These are phyloP conservation scores for Siniperca undulata DNA, from an alignment of 2,797 vertebrate genomes.

Conservation along the genomic window DNA sequence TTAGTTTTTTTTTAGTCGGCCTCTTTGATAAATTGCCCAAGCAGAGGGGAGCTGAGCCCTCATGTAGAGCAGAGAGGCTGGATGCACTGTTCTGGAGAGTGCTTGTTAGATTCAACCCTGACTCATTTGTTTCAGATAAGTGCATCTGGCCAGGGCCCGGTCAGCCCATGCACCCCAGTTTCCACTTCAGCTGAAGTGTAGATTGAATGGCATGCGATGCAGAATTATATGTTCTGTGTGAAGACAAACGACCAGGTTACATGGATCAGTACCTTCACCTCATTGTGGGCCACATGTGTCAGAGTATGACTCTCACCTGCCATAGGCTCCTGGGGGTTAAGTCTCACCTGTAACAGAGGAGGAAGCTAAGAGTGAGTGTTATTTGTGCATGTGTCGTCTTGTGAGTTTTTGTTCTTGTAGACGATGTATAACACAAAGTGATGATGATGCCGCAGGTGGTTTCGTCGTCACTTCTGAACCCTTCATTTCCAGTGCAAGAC, in stretches of 20 bases:
- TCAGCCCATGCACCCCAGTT: slow-evolving; percentile 32
- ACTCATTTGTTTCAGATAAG: slow-evolving; percentile 73
- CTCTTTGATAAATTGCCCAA: slow-evolving; percentile 72
- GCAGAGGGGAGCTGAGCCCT: slow-evolving; percentile 55
- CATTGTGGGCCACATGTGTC: slow-evolving; percentile 6
- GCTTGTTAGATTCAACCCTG: slow-evolving; percentile 64
- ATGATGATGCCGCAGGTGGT: slow-evolving; percentile 3
- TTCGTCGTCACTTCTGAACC: slow-evolving; percentile 23
- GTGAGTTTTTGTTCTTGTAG: slow-evolving; percentile 3
- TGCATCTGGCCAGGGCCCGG: slow-evolving; percentile 35
- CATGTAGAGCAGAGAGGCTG: slow-evolving; percentile 65
- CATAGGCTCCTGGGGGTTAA: not conserved
- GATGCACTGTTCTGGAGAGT: slow-evolving; percentile 59
- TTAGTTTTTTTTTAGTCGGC: slow-evolving; percentile 15
- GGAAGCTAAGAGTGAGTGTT: not conserved
- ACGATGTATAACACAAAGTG: not conserved
- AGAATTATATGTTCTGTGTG: slow-evolving; percentile 35
- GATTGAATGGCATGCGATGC: slow-evolving; percentile 39
- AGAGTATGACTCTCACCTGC: slow-evolving; percentile 25
- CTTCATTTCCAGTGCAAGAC: slow-evolving; percentile 21
- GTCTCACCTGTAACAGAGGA: not conserved
- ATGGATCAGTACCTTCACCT: slow-evolving; percentile 18
- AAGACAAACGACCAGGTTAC: slow-evolving; percentile 31
- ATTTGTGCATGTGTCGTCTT: not conserved
- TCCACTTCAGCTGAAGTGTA: slow-evolving; percentile 48